Base-by-base conservation (phyloP, 2,797 vertebrate genomes). In the Xenops minutus region DNA sequence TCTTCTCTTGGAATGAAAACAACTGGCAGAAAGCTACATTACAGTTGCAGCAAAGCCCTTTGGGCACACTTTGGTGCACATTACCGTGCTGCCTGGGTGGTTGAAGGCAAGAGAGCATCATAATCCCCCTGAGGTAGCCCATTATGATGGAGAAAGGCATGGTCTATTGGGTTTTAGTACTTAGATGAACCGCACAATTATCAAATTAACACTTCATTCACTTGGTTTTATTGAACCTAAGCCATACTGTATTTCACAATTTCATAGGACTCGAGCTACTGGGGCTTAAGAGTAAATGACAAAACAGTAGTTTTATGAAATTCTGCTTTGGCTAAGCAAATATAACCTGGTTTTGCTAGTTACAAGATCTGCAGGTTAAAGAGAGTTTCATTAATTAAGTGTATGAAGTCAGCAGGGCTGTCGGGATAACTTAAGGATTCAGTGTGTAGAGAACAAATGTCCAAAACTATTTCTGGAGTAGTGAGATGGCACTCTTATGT, bases 151-250 rank as follows among this genome's bases (percentile, higher is more conserved):
- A 93, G 48, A 58, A 77, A 93, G 44, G 10, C 37, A 24, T 48
- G 37, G 6, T 54, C 49, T 41, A 18, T 37, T 61, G 63, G 79
- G 52, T 37, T 83, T 64, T 18, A 44, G 58, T 29, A 27, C 62
- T 59, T 46, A 63, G 83, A 85, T 69, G 71, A 82, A 82, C 66
- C 63, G 80, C 75, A n/a, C 41, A 88, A 73, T 94, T 93, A 93
- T 80, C 93, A 86, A 91, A 96, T 93, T 91, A 95, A 79, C 91
- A 89, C 86, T 94, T 68, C 44, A 26, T 61, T 80, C 58, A 14
- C 48, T 32, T 29, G 7, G 27, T 90, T 83, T 58, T 46, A 64
- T 8, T 56, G 56, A 59, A 22, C 78, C 58, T 67, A 37, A 80
- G 71, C 68, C n/a, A 26, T 14, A 62, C 14, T 13, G 3, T 49